Evolutionary conservation across 2,113 vertebrate species (phyloP).

Genomic region (Amphiprion percula): DNA sequence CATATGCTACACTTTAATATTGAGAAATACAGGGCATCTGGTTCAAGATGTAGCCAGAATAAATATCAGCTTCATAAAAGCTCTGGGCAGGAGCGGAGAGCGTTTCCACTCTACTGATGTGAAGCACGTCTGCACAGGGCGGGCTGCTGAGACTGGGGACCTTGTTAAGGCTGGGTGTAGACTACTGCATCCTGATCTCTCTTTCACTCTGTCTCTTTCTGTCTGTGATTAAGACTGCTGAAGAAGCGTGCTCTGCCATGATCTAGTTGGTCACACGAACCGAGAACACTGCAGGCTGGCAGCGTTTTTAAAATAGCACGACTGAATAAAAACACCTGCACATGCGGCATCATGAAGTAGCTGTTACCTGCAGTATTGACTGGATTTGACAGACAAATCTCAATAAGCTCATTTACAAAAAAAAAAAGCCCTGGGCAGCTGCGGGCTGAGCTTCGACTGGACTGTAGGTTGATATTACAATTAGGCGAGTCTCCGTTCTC

Average conservation of each 20-base stretch:
- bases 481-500: conserved; percentile 34
- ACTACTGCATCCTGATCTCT: conserved; percentile 37
- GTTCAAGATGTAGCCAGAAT: conserved; percentile 41
- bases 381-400: conserved; percentile 38
- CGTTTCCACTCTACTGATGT: conserved; percentile 37
- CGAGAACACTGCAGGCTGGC: conserved; percentile 10
- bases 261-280: conserved; percentile 17
- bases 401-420: conserved; percentile 35
- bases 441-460: conserved; percentile 13
- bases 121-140: conserved; percentile 32
- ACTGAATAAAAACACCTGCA: conserved; percentile 16
- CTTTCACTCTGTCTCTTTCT: conserved; percentile 12
- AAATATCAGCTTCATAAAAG: conserved; percentile 47
- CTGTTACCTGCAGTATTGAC: background rate
- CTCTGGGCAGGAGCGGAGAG: conserved; percentile 32
- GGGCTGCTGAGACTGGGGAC: conserved; percentile 37
- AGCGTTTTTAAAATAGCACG: background rate
- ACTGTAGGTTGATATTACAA: conserved; percentile 37
- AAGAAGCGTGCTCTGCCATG: background rate
- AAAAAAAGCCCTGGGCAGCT: conserved; percentile 2
- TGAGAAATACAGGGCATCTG: conserved; percentile 14
- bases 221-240: conserved; percentile 29
- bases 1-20: conserved; percentile 38
- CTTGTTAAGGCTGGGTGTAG: conserved; percentile 47
- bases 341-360: conserved; percentile 5